Evolutionary conservation across 2,113 vertebrate species (phyloP).

Genomic region (Ageneiosus marmoratus): DNA sequence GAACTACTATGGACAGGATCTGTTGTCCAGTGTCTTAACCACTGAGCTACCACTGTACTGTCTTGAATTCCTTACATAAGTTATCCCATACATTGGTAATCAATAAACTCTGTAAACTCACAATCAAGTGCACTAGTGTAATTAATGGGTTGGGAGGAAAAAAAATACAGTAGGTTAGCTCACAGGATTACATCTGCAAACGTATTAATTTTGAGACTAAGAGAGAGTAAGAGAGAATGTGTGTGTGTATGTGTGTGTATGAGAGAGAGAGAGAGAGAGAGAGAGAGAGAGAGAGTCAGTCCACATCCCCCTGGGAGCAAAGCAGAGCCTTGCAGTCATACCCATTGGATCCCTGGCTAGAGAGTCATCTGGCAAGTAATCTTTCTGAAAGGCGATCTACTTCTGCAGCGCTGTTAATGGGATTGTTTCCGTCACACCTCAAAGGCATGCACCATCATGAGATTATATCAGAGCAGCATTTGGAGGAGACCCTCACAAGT

Average conservation of each 20-base stretch:
- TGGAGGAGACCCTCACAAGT: conserved; percentile 8
- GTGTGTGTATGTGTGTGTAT: neutral
- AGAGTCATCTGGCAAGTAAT: conserved; percentile 70
- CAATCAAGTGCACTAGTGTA: too few relatives aligned
- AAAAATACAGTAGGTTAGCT: neutral
- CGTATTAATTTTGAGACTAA: conserved; percentile 6
- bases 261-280: neutral
- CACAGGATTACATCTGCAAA: neutral
- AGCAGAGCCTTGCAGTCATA: conserved; percentile 58
- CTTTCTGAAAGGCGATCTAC: conserved; percentile 66
- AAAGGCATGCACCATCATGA: conserved; percentile 56
- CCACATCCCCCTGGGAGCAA: conserved; percentile 50
- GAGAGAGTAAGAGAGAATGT: neutral
- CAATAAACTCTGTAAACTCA: neutral
- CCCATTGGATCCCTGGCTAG: conserved; percentile 53
- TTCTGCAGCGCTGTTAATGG: conserved; percentile 60
- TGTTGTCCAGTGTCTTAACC: too few relatives aligned
- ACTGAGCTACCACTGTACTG: neutral
- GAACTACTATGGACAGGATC: neutral
- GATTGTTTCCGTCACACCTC: conserved; percentile 65
- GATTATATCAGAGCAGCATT: conserved; percentile 53
- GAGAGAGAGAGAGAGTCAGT: conserved; percentile 21
- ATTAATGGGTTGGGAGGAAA: neutral
- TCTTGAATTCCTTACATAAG: neutral
- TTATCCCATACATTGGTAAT: neutral